Base-by-base conservation (phyloP, 1,140 invertebrate species). In the Eufriesea mexicana region DNA sequence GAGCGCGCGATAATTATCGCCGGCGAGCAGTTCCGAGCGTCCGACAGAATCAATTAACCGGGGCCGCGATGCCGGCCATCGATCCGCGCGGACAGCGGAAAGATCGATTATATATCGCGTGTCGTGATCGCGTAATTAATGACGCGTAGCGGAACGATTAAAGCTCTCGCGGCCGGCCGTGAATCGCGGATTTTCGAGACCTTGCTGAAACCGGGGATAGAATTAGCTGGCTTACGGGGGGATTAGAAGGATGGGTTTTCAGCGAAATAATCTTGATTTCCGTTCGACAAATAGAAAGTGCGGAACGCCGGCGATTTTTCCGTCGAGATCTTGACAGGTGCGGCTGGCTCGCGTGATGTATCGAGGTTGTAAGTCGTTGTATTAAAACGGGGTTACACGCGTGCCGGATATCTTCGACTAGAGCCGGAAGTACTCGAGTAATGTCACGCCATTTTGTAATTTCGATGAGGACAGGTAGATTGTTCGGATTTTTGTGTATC, bases 61-160 rank as follows among this genome's bases (percentile, higher is more conserved):
- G 16, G 12, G 75, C 10, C 74, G 70, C 55, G 72, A 42, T 28
- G 71, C 59, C 20, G 61, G 35, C 25, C 55, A 87, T 83, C 83
- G 86, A 79, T 87, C 83, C 83, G 70, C 72, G n/a, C 23, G 57
- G 79, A 75, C 76, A 81, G 54, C 70, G 79, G 47, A 61, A 79
- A 83, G 83, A 88, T 89, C 86, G 85, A 88, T 89, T 89, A 81
- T 82, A 82, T 85, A 89, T 80, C 86, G 67, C 59, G 68, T 70
- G 84, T 85, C 86, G 87, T 80, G 84, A 89, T 89, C 83, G 86
- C 68, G 84, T 89, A 89, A 89, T 89, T 89, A 89, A 89, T 88
- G 87, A 88, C 84, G 83, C 86, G 75, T 75, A 73, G 62, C 75
- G 64, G 61, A 35, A 74, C 86, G 86, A 85, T 88, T 88, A 88